A percentile compares a stretch with the other conserved stretches of the same genome.
Conservation (phyloP, 2,888 invertebrate species). For the Drosophila tripunctata region DNA sequence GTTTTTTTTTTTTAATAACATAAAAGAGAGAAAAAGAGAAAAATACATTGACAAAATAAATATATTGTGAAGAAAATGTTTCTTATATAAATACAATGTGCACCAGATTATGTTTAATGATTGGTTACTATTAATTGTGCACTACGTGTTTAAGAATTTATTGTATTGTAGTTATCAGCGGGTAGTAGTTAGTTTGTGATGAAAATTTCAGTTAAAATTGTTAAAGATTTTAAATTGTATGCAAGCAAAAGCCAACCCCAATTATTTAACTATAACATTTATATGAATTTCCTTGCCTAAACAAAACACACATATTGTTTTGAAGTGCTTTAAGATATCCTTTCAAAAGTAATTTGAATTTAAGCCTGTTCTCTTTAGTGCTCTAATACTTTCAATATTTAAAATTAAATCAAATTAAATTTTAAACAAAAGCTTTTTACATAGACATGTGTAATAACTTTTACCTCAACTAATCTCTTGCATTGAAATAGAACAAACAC, state of each 20-base stretch:
- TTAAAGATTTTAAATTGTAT: background rate
- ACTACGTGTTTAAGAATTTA: background rate
- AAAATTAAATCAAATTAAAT: too few species aligned
- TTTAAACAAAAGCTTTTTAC: too few species aligned
- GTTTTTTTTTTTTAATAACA: constrained; percentile 71
- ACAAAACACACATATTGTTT: background rate
- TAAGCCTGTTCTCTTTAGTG: too few species aligned
- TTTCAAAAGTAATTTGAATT: too few species aligned
- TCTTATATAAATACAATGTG: constrained; percentile 24
- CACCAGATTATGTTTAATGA: constrained; percentile 7
- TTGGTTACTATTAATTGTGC: constrained; percentile 1
- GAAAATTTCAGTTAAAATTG: too few species aligned
- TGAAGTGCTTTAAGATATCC: too few species aligned
- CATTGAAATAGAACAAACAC: constrained; percentile 5
- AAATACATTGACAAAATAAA: constrained; percentile 83
- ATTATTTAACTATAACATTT: background rate
- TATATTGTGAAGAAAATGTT: constrained; percentile 61
- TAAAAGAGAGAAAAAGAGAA: constrained; percentile 79
- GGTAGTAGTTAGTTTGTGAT: too few species aligned
- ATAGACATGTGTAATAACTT: too few species aligned
- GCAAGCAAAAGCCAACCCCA: background rate
- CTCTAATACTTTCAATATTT: too few species aligned
- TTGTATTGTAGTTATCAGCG: background rate
- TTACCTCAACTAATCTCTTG: background rate
- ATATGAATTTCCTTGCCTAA: background rate